Percentiles rank a stretch among this genome's conserved stretches.
phyloP scores from a whole-genome alignment of 2,888 invertebrate species.

The Neoascia interrupta region DNA sequence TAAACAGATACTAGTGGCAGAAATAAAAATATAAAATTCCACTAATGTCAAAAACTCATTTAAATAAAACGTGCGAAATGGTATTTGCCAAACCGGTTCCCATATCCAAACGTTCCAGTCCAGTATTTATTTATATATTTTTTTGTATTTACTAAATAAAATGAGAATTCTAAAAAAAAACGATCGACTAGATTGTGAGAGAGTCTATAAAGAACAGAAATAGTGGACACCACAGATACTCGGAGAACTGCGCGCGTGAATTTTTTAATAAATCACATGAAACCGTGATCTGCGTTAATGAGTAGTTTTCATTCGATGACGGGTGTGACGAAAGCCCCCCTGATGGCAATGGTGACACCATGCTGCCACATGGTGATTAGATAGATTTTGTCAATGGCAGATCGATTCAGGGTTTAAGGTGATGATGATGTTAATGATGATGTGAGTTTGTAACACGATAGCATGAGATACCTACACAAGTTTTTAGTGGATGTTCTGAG shows the following conservation, averaged over 20 bases:
- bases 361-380: constrained; percentile 14
- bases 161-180: constrained; percentile 31
- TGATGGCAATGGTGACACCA: constrained; percentile 18
- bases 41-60: constrained; percentile 53
- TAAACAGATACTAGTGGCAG: not conserved
- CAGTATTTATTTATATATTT: constrained; percentile 32
- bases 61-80: constrained; percentile 69
- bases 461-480: no score
- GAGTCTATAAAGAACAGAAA: not conserved
- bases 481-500: no score
- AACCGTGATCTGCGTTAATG: constrained; percentile 65
- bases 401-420: constrained; percentile 53
- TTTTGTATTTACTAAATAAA: constrained; percentile 15
- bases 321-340: constrained; percentile 10
- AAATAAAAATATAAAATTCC: not conserved
- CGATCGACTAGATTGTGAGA: not conserved
- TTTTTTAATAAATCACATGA: constrained; percentile 58
- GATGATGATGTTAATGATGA: constrained; percentile 19
- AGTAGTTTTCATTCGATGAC: constrained; percentile 33
- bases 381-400: constrained; percentile 52
- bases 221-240: not conserved
- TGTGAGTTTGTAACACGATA: no score
- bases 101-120: constrained; percentile 34
- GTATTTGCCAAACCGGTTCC: constrained; percentile 65
- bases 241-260: constrained; percentile 47